Evolutionary conservation across 2,888 invertebrate species (phyloP).

Genomic region (Sisyra nigra): DNA sequence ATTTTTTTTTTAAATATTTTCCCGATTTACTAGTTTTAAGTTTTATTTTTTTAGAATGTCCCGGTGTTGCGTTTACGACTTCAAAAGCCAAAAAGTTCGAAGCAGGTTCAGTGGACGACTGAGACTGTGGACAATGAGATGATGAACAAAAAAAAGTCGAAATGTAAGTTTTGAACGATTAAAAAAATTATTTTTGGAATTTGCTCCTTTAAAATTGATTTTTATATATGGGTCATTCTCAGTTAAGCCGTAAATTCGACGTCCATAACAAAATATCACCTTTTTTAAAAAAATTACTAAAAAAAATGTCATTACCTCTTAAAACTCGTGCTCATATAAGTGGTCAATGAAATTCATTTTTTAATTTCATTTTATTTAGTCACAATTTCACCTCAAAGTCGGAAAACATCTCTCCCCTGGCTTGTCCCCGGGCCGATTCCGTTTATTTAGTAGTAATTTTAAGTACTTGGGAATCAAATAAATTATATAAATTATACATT

Average conservation of each 20-base stretch:
- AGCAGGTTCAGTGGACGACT: conserved; percentile 79
- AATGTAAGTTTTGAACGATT: conserved; percentile 75
- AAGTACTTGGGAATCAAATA: too few relatives aligned
- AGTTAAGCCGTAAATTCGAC: too few relatives aligned
- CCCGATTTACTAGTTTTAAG: conserved; percentile 8
- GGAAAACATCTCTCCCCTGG: too few relatives aligned
- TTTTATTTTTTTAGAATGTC: conserved; percentile 20
- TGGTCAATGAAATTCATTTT: too few relatives aligned
- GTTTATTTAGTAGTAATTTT: too few relatives aligned
- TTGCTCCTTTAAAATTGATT: neutral
- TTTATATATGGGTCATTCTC: too few relatives aligned
- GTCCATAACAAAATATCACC: too few relatives aligned
- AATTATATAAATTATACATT: too few relatives aligned
- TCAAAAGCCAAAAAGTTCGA: conserved; percentile 48
- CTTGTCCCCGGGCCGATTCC: too few relatives aligned
- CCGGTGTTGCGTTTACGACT: conserved; percentile 47
- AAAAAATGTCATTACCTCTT: neutral
- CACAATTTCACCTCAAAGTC: too few relatives aligned
- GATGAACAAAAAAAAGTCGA: conserved; percentile 91
- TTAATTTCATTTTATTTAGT: too few relatives aligned
- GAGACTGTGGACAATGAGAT: conserved; percentile 91
- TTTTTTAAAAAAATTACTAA: conserved; percentile 1
- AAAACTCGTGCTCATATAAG: too few relatives aligned
- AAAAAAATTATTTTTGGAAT: conserved; percentile 12
- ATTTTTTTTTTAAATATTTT: conserved; percentile 4